Percentiles rank a stretch among this genome's conserved stretches.
phyloP scores from a whole-genome alignment of 2,113 vertebrate genomes.

The Nannospalax galili region DNA sequence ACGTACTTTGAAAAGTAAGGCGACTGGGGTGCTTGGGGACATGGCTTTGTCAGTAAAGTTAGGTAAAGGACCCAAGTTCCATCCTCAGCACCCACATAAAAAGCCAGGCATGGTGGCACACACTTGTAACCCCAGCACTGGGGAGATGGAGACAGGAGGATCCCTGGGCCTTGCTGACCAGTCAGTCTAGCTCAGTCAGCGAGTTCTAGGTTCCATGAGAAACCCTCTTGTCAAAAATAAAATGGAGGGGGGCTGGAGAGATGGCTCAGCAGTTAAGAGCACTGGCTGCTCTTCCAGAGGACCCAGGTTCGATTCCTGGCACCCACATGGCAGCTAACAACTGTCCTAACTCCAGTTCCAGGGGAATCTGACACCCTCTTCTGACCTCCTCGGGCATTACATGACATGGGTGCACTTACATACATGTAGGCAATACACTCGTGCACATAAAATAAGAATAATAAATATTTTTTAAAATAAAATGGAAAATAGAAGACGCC shows the following conservation, averaged over 20 bases:
- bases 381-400: too few species aligned
- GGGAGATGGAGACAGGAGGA: background rate
- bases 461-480: background rate
- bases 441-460: too few species aligned
- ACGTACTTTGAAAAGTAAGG: background rate
- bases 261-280: too few species aligned
- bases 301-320: too few species aligned
- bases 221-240: background rate
- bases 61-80: background rate
- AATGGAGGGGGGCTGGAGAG: too few species aligned
- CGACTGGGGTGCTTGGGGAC: background rate
- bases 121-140: background rate
- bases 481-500: background rate
- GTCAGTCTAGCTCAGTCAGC: background rate
- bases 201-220: background rate
- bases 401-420: too few species aligned
- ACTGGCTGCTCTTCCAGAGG: too few species aligned
- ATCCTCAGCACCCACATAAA: background rate
- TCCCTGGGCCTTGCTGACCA: too few species aligned
- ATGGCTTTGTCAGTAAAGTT: background rate
- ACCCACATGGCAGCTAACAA: too few species aligned
- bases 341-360: too few species aligned
- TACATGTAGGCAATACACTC: too few species aligned
- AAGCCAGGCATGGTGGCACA: background rate
- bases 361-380: too few species aligned